phyloP scores from a whole-genome alignment of 2,113 vertebrate species.

The Centrocercus urophasianus region DNA sequence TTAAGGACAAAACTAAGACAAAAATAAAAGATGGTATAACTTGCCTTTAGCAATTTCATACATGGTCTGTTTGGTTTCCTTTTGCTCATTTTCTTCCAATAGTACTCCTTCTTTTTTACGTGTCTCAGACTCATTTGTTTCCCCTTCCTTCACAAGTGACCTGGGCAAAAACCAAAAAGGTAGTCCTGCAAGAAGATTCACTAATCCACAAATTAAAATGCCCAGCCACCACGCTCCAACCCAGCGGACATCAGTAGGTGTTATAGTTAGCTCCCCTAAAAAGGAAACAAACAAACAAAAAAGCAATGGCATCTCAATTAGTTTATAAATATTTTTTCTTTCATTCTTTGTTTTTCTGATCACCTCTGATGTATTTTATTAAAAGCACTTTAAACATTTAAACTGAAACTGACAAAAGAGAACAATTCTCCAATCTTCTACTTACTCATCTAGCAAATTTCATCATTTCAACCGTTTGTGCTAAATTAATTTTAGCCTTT shows the following conservation, averaged over 20 bases:
- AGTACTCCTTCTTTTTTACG: not conserved
- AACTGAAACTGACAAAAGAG: not conserved
- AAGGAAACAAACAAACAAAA: not conserved
- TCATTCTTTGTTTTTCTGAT: not conserved
- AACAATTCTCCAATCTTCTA: not conserved
- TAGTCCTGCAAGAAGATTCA: slow-evolving; percentile 72
- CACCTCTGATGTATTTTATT: not conserved
- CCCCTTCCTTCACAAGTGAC: slow-evolving; percentile 74
- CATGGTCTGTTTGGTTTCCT: slow-evolving; percentile 41
- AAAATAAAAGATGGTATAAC: not conserved
- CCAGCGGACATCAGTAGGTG: slow-evolving; percentile 77
- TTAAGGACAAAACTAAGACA: not conserved
- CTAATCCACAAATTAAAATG: slow-evolving; percentile 75
- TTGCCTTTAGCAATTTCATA: slow-evolving; percentile 75
- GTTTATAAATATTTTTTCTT: not conserved
- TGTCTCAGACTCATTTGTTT: not conserved
- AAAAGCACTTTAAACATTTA: not conserved
- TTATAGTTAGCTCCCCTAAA: slow-evolving; percentile 76
- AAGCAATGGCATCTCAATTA: not conserved
- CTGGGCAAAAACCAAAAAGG: slow-evolving; percentile 82
- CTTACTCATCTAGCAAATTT: not conserved
- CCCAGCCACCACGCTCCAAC: slow-evolving; percentile 85
- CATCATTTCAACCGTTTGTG: not conserved
- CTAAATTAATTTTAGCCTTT: not conserved
- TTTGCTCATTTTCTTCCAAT: slow-evolving; percentile 1